These are phyloP conservation scores for Spondyliosoma cantharus DNA, from an alignment of 2,797 vertebrate species.

Conservation along the genomic window DNA sequence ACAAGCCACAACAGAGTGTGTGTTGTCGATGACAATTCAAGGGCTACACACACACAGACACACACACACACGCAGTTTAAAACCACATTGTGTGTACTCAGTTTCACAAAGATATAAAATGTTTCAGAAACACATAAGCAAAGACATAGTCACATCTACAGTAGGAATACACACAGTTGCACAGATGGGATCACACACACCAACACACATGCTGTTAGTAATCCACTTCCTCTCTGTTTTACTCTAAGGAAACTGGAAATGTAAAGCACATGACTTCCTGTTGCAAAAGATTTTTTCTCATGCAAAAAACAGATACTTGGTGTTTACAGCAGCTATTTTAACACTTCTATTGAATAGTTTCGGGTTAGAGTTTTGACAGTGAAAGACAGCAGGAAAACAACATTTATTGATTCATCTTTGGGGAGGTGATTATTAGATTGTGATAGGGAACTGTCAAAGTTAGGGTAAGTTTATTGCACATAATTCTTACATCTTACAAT, in stretches of 20 bases:
- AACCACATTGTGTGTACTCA: neutral
- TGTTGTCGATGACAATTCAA: constrained; percentile 34
- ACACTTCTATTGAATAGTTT: neutral
- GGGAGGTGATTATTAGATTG: neutral
- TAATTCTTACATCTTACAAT: no score
- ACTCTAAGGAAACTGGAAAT: neutral
- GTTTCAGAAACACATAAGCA: neutral
- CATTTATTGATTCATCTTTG: neutral
- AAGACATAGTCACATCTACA: neutral
- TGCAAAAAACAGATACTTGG: neutral
- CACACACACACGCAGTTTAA: constrained; percentile 6
- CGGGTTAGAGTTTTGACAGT: neutral
- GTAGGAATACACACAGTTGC: neutral
- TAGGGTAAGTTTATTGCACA: no score
- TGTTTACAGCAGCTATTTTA: neutral
- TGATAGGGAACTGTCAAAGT: no score
- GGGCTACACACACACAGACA: constrained; percentile 2
- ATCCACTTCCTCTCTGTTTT: neutral
- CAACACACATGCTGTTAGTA: neutral
- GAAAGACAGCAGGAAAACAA: neutral
- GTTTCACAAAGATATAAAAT: neutral
- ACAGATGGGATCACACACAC: neutral
- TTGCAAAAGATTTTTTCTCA: neutral
- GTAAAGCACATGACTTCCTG: neutral
- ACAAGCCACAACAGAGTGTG: constrained; percentile 53